Evolutionary conservation across 2,113 vertebrate species (phyloP).

Genomic region (Ornithorhynchus anatinus): DNA sequence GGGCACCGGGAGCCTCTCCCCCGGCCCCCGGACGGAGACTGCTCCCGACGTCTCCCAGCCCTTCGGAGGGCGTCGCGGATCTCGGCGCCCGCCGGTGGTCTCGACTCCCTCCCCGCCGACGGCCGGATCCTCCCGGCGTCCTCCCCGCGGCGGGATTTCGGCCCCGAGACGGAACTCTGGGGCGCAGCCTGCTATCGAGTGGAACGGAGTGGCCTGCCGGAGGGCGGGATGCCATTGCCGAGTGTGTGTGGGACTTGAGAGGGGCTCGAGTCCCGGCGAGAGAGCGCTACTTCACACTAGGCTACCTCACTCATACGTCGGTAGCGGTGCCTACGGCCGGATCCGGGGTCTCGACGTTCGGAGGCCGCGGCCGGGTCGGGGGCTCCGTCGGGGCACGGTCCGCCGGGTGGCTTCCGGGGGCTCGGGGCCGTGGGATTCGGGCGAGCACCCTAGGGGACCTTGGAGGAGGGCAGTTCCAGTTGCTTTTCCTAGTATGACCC

Average conservation of each 20-base stretch:
- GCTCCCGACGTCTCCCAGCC: slow-evolving; percentile 42
- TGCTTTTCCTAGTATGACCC: slow-evolving; percentile 28
- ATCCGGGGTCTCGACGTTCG: slow-evolving; percentile 25
- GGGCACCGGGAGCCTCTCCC: slow-evolving; percentile 45
- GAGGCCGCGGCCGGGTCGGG: not conserved
- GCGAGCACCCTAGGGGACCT: slow-evolving; percentile 47
- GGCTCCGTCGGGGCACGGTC: slow-evolving; percentile 25
- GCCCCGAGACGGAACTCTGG: slow-evolving; percentile 17
- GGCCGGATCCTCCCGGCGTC: slow-evolving; percentile 40
- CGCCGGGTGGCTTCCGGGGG: slow-evolving; percentile 35
- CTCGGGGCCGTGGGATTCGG: slow-evolving; percentile 48
- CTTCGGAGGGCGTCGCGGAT: slow-evolving; percentile 47
- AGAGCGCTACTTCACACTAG: slow-evolving; percentile 31
- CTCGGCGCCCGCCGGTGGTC: slow-evolving; percentile 44
- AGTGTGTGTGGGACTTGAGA: not conserved
- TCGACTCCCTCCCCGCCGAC: slow-evolving; percentile 39
- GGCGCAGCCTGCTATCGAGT: slow-evolving; percentile 39
- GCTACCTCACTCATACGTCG: slow-evolving; percentile 46
- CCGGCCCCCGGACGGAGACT: slow-evolving; percentile 57
- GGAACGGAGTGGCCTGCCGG: slow-evolving; percentile 20
- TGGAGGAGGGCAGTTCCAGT: slow-evolving; percentile 45
- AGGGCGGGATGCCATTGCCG: slow-evolving; percentile 1
- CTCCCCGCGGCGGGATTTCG: slow-evolving; percentile 25
- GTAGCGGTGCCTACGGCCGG: slow-evolving; percentile 42
- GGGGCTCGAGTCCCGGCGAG: not conserved